These are phyloP conservation scores for Cochlearius cochlearius DNA, from an alignment of 2,113 vertebrate species.

Conservation along the genomic window DNA sequence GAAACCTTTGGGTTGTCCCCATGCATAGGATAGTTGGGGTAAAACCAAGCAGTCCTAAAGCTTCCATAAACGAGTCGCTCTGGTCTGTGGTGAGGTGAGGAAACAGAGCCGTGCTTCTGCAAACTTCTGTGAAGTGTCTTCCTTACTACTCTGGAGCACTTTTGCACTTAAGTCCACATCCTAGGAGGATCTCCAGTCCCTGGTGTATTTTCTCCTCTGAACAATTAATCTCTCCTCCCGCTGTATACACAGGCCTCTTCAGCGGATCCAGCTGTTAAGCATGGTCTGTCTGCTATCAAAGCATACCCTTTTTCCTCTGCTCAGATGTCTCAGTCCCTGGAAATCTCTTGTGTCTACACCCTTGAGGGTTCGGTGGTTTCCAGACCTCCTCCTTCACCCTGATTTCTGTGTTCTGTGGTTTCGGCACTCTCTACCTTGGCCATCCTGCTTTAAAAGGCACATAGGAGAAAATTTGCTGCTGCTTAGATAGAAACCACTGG, in stretches of 20 bases:
- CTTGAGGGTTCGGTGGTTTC: neutral
- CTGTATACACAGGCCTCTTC: neutral
- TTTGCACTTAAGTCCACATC: neutral
- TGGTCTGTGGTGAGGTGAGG: neutral
- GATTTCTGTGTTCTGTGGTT: neutral
- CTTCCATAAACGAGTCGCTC: neutral
- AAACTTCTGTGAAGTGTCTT: neutral
- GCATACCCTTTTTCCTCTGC: neutral
- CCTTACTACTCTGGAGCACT: neutral
- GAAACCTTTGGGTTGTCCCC: neutral
- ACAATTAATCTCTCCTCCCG: neutral
- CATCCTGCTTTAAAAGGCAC: neutral
- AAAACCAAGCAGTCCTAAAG: neutral
- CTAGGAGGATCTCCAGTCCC: neutral
- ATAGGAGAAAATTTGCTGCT: neutral
- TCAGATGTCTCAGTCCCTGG: neutral
- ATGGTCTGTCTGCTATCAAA: neutral
- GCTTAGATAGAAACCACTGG: neutral
- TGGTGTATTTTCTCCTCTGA: neutral
- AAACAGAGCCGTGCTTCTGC: neutral
- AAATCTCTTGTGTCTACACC: neutral
- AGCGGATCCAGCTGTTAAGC: neutral
- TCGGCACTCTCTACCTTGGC: neutral
- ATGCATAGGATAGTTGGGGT: neutral
- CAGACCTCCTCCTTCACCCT: neutral